Evolutionary conservation across 2,113 vertebrate species (phyloP), one percentile per base, ranked within the genome.

Genomic region (Platichthys stellatus): DNA sequence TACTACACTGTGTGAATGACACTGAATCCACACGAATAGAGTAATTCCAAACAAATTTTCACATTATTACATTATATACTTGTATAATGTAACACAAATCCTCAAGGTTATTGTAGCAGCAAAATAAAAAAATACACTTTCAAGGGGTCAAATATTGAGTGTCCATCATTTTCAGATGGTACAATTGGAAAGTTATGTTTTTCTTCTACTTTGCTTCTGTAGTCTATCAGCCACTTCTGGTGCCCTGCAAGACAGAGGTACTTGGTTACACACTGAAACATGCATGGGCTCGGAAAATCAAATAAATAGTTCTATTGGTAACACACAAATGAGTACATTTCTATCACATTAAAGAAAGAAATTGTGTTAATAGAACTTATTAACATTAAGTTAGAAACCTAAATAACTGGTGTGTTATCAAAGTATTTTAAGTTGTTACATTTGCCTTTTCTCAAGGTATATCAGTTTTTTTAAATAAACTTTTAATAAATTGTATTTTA

Each of bases 181-280:
- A 56, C 2, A 15, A 51, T 17, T 45, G 83, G 61, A 58, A 64
- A 80, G 70, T 63, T 78, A 93, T 28, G 77, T 72, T 88, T 90
- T 86, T 76, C 76, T 68, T 73, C 40, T 80, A 3, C 74, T 43
- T 81, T 45, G 60, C 13, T 65, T 84, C 63, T 28, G 87, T 0
- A 80, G 74, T 69, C 82, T 92, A 51, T 26, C 35, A 20, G 82
- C 54, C 57, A 82, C 85, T 67, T 93, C 87, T 0, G 88, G 89
- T 60, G 69, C 79, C 77, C 93, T 95, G 89, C 5, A 66, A 86
- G 80, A 77, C 57, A 54, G 14, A 24, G 56, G 5, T 4, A 65
- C 23, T 74, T 56, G n/a, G 20, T 68, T 69, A 21, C 43, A 63
- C 12, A 78, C 23, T 76, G 21, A 78, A 81, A 65, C 51, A 43